Evolutionary conservation across 2,113 vertebrate species (phyloP), one percentile per base, ranked within the genome.

Genomic region (Oryzias curvinotus): DNA sequence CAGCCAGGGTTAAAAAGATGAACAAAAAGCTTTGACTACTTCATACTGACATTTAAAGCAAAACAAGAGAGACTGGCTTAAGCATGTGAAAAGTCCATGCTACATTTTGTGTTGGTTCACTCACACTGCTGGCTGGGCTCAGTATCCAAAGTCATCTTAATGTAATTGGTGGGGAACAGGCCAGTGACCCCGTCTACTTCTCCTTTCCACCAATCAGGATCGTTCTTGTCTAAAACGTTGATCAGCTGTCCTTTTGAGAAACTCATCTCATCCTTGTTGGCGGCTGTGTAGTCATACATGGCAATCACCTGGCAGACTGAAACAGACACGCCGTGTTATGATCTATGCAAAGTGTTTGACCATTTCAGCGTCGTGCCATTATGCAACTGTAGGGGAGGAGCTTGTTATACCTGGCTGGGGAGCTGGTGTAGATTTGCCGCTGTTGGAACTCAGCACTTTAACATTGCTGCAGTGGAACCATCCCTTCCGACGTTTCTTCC

Each of bases 71-170:
- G 44, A 42, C 1, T 5, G 1, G 19, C 54, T 57, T 45, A 5
- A 44, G 46, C 15, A 28, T 43, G 36, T 6, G 17, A 50, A 26
- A 6, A 15, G 49, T 36, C 52, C 2, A 7, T n/a, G 52, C 19
- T n/a, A 49, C 43, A 1, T 21, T 13, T 2, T 49, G 5, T 17
- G 25, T 28, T 53, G 10, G 8, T 78, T 65, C 75, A 90, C 97
- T 98, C 93, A 99, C 97, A 96, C 71, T 97, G 96, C 73, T 95
- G 95, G 85, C 95, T 97, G 75, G 95, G 94, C 80, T 98, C 97
- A 2, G 89, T 89, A 18, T 99, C 96, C 0, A 90, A 95, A 7
- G 95, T 96, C 93, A 96, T 87, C 92, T 94, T 94, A 45, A 98
- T 93, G 2, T 99, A 98, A 82, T 99, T 99, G 54, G 93, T 95